Percentiles rank a stretch among this genome's conserved stretches.
Conservation (phyloP, 2,113 vertebrate genomes). For the Caracal caracal region DNA sequence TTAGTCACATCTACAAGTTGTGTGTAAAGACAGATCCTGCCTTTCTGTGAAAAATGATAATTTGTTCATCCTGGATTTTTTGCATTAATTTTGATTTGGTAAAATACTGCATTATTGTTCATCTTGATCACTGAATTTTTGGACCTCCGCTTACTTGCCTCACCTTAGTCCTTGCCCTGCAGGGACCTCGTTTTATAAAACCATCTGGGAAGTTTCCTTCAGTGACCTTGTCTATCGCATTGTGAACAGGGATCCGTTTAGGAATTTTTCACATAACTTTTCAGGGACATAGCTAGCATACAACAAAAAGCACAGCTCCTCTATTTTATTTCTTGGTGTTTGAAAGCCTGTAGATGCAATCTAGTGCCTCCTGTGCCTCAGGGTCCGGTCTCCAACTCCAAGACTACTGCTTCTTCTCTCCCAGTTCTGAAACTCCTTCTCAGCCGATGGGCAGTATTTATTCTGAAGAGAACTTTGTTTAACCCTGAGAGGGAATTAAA, state of each 20-base stretch:
- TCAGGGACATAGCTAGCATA: not conserved
- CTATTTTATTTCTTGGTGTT: not conserved
- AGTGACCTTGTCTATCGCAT: not conserved
- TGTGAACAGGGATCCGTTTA: constrained; percentile 5
- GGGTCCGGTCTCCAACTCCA: not conserved
- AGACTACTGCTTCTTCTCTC: not conserved
- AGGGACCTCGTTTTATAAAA: not conserved
- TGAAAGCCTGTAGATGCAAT: not conserved
- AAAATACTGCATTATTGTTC: not conserved
- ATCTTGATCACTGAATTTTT: not conserved
- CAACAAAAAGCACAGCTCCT: not conserved
- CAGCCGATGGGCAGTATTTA: not conserved
- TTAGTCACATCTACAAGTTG: not conserved
- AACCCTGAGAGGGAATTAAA: constrained; percentile 43
- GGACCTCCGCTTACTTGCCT: not conserved
- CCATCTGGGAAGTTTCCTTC: not conserved
- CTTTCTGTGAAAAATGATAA: not conserved
- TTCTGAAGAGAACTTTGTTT: constrained; percentile 22
- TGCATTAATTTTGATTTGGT: not conserved
- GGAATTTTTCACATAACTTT: not conserved
- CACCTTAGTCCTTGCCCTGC: not conserved
- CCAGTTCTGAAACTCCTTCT: not conserved
- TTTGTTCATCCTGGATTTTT: not conserved
- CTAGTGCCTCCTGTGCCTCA: not conserved
- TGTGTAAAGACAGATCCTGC: not conserved